Percentiles rank a stretch among this genome's conserved stretches.
Evolutionary conservation across 2,888 invertebrate species (phyloP).

Genomic region (Phragmatobia fuliginosa): DNA sequence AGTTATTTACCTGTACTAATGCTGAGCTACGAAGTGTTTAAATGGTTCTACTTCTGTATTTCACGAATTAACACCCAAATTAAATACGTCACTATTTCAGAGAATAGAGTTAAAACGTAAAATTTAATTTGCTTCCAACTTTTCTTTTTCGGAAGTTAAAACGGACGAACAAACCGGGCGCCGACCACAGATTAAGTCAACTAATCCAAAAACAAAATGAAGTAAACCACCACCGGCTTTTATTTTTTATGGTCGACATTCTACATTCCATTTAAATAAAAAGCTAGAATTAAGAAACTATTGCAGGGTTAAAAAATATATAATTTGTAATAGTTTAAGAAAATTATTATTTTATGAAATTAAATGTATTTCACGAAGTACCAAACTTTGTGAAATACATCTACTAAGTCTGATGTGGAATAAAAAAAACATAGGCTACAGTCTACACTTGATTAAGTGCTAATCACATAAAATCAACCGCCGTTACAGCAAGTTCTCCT

Average conservation of each 20-base stretch:
- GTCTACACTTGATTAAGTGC: too few species aligned
- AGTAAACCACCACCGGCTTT: too few species aligned
- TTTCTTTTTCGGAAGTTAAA: constrained; percentile 32
- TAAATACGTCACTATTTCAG: constrained; percentile 22
- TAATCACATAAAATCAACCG: too few species aligned
- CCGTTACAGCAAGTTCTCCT: too few species aligned
- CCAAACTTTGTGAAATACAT: too few species aligned
- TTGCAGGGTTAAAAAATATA: too few species aligned
- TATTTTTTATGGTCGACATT: background rate
- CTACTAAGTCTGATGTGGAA: too few species aligned
- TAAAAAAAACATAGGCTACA: too few species aligned
- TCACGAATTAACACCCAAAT: constrained; percentile 23
- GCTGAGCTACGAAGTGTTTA: constrained; percentile 20
- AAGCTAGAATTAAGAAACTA: background rate
- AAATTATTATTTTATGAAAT: too few species aligned
- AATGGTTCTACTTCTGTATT: constrained; percentile 11
- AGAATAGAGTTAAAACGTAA: constrained; percentile 18
- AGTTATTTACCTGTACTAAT: constrained; percentile 42
- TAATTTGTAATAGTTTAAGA: too few species aligned
- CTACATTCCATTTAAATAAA: too few species aligned
- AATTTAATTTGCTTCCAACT: constrained; percentile 33
- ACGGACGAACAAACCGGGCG: constrained; percentile 25
- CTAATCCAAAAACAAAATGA: constrained; percentile 1
- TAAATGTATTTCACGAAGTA: too few species aligned
- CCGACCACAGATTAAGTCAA: constrained; percentile 29